Percentiles rank a stretch among this genome's conserved stretches.
Evolutionary conservation across 2,113 vertebrate species (phyloP).

Genomic region (Aspiorhynchus laticeps): DNA sequence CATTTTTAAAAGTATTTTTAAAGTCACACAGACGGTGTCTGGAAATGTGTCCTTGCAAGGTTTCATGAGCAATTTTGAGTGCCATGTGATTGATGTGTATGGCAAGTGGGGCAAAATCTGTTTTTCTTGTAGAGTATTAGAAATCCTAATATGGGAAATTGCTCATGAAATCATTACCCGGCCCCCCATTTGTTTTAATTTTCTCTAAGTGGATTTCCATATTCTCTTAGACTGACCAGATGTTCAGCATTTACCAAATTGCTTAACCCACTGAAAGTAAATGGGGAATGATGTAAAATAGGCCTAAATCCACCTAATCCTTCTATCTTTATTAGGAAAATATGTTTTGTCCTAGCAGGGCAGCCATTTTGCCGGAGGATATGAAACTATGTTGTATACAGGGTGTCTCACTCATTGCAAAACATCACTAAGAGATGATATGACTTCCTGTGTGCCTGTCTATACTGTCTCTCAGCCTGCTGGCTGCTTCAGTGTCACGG

Average conservation of each 20-base stretch:
- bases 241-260: constrained; percentile 73
- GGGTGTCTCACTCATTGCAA: constrained; percentile 51
- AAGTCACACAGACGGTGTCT: constrained; percentile 36
- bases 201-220: constrained; percentile 77
- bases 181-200: constrained; percentile 79
- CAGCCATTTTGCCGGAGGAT: constrained; percentile 57
- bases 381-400: constrained; percentile 61
- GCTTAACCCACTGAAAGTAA: constrained; percentile 64
- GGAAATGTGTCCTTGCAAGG: constrained; percentile 25
- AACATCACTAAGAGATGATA: constrained; percentile 32
- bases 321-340: constrained; percentile 59
- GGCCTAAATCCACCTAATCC: constrained; percentile 60
- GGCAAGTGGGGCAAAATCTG: constrained; percentile 57
- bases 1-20: constrained; percentile 36
- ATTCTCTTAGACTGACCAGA: constrained; percentile 77
- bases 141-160: constrained; percentile 75
- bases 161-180: constrained; percentile 76
- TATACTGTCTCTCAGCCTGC: constrained; percentile 49
- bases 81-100: constrained; percentile 65
- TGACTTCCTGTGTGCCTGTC: constrained; percentile 47
- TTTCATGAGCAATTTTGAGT: constrained; percentile 52
- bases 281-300: constrained; percentile 62
- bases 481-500: constrained; percentile 66
- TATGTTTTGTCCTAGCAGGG: constrained; percentile 56
- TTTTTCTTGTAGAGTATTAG: constrained; percentile 72